phyloP scores from a whole-genome alignment of 2,888 invertebrate species.

The Tinea trinotella region DNA sequence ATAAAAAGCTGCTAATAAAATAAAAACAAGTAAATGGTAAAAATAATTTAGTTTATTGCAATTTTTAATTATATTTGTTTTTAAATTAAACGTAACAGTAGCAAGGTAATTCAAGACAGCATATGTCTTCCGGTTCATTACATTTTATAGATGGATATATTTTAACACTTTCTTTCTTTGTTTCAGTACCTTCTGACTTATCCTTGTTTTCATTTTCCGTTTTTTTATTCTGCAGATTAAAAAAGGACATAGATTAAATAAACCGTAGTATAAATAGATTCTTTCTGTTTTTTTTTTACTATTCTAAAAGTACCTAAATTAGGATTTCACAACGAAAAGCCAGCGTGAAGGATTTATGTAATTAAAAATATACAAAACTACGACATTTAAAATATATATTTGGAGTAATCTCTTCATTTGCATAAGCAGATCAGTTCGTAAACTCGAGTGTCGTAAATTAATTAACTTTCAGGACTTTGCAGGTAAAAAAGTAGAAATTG shows the following conservation, averaged over 20 bases:
- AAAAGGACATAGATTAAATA: too few species aligned
- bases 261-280: too few species aligned
- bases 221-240: background rate
- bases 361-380: background rate
- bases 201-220: background rate
- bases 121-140: background rate
- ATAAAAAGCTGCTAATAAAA: too few species aligned
- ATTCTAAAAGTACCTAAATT: too few species aligned
- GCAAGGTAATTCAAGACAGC: background rate
- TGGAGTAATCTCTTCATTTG: slow-evolving; percentile 40
- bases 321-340: too few species aligned
- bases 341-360: background rate
- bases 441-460: slow-evolving; percentile 51
- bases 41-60: background rate
- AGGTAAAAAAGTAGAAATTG: slow-evolving; percentile 49
- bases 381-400: background rate
- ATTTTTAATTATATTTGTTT: background rate
- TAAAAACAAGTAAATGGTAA: too few species aligned
- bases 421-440: slow-evolving; percentile 52
- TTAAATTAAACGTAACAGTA: background rate
- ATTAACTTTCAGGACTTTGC: slow-evolving; percentile 54
- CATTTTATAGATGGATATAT: background rate
- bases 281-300: too few species aligned
- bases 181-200: background rate
- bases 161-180: background rate